Conservation (phyloP, 2,113 vertebrate species). For the Pluvianellus socialis region DNA sequence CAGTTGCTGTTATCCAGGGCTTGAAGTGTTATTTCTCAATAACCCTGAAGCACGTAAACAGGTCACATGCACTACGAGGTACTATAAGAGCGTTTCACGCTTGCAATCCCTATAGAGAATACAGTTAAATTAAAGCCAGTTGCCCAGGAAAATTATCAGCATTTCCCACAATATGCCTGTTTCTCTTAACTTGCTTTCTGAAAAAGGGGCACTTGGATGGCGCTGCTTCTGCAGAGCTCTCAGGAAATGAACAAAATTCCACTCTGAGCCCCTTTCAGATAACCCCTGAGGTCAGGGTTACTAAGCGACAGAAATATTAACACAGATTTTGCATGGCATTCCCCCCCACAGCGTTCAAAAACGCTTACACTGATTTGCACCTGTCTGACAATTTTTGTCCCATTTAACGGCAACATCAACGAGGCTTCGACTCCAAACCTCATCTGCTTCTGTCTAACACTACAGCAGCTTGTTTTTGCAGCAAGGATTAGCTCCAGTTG, state of each 20-base stretch:
- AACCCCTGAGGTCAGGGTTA: constrained; percentile 59
- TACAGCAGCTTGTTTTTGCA: background rate
- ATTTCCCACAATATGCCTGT: background rate
- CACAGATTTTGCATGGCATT: background rate
- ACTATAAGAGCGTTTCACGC: background rate
- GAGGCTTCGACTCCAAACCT: background rate
- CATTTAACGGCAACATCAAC: background rate
- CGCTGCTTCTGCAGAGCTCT: background rate
- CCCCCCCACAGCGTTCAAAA: background rate
- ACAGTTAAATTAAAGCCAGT: background rate
- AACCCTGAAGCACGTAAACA: background rate
- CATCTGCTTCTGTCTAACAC: constrained; percentile 7
- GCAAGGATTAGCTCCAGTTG: background rate
- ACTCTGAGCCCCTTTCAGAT: constrained; percentile 39
- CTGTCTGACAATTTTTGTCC: constrained; percentile 10
- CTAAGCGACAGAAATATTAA: constrained; percentile 31
- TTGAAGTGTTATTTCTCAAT: constrained; percentile 25
- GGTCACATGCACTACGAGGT: background rate
- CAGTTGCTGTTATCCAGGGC: background rate
- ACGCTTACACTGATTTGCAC: background rate
- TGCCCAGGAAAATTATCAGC: background rate
- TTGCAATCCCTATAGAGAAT: background rate
- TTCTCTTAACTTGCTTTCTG: background rate
- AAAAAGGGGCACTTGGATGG: background rate
- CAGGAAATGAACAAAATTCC: constrained; percentile 62